Percentiles rank a stretch among this genome's conserved stretches.
Evolutionary conservation across 2,888 invertebrate species (phyloP).

Genomic region (Diaprepes abbreviatus): DNA sequence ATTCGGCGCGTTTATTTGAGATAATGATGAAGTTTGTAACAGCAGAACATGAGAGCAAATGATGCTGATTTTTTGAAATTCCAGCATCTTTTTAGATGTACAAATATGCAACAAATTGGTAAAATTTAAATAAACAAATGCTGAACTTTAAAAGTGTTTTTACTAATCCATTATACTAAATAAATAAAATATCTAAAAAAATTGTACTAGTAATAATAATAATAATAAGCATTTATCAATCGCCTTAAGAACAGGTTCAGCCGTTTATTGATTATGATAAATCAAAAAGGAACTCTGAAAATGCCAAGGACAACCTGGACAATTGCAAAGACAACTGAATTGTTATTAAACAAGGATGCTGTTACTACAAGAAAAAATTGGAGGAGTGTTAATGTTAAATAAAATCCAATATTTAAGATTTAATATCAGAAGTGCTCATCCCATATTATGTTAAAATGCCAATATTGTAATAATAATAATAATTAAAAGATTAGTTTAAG

Average conservation of each 20-base stretch:
- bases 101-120: too few species aligned
- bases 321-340: constrained; percentile 14
- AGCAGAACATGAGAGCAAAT: too few species aligned
- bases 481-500: background rate
- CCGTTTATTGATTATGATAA: constrained; percentile 3
- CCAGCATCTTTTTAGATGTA: too few species aligned
- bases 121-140: too few species aligned
- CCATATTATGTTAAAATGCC: constrained; percentile 19
- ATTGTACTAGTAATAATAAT: too few species aligned
- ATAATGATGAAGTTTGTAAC: too few species aligned
- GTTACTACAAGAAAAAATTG: constrained; percentile 7
- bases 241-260: background rate
- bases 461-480: constrained; percentile 13
- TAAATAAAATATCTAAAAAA: too few species aligned
- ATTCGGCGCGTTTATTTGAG: too few species aligned
- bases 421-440: constrained; percentile 12
- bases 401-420: constrained; percentile 21
- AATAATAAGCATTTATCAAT: too few species aligned
- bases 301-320: constrained; percentile 16
- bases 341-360: constrained; percentile 25
- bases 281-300: constrained; percentile 14
- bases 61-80: too few species aligned
- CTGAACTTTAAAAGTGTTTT: too few species aligned
- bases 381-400: constrained; percentile 32
- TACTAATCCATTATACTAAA: too few species aligned